Percentiles rank a stretch among this genome's conserved stretches.
Conservation (phyloP, 2,797 vertebrate species). For the Chelon auratus region DNA sequence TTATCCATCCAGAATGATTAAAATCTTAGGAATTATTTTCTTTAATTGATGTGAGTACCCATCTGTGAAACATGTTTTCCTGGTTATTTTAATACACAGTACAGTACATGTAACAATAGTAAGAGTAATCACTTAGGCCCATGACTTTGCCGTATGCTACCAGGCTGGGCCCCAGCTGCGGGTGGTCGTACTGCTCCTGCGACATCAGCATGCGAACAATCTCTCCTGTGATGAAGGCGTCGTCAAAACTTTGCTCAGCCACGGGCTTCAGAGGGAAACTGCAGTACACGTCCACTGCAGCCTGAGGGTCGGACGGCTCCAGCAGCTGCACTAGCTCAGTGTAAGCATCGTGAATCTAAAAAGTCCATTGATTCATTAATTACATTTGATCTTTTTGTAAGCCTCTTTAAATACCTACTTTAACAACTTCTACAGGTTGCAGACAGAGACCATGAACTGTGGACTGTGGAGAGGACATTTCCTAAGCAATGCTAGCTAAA, state of each 20-base stretch:
- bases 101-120: not conserved
- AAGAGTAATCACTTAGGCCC: constrained; percentile 73
- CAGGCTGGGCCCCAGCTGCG: constrained; percentile 69
- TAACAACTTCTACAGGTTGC: too few relatives aligned
- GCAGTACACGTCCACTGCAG: constrained; percentile 79
- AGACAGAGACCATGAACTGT: too few relatives aligned
- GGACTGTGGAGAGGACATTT: too few relatives aligned
- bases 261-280: constrained; percentile 76
- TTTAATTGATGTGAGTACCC: too few relatives aligned
- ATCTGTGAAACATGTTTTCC: too few relatives aligned
- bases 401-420: not conserved
- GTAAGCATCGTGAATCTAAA: constrained; percentile 80
- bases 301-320: constrained; percentile 72
- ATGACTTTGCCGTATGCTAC: constrained; percentile 79
- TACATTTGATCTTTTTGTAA: not conserved
- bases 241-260: constrained; percentile 76
- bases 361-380: not conserved
- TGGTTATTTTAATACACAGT: too few relatives aligned
- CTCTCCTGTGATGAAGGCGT: constrained; percentile 83
- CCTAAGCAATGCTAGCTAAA: too few relatives aligned
- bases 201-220: constrained; percentile 78
- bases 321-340: constrained; percentile 77
- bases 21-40: too few relatives aligned
- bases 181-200: constrained; percentile 78
- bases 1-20: too few relatives aligned